A percentile compares a stretch with the other conserved stretches of the same genome.
These are phyloP conservation scores for Exephanes ischioxanthus DNA, from an alignment of 2,888 invertebrate genomes.

Conservation along the genomic window DNA sequence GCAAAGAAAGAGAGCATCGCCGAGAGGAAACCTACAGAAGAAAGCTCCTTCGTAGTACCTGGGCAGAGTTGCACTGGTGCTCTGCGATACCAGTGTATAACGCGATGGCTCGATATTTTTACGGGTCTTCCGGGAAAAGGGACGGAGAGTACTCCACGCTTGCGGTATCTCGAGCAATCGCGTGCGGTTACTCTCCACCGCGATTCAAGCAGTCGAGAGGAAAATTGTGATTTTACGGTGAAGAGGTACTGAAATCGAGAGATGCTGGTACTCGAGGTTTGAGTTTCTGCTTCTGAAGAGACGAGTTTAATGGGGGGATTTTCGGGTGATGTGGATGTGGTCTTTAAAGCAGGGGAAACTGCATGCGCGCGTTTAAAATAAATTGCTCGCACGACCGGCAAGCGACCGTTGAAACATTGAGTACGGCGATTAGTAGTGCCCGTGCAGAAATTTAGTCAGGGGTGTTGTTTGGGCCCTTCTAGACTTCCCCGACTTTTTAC, in stretches of 20 bases:
- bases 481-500: too few species aligned
- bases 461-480: too few species aligned
- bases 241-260: conserved; percentile 28
- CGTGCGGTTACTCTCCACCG: conserved; percentile 15
- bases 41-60: conserved; percentile 19
- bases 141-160: not conserved
- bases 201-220: conserved; percentile 43
- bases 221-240: conserved; percentile 47
- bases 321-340: too few species aligned
- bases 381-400: too few species aligned
- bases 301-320: too few species aligned
- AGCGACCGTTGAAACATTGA: too few species aligned
- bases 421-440: too few species aligned
- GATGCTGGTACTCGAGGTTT: conserved; percentile 6
- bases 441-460: too few species aligned
- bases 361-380: too few species aligned
- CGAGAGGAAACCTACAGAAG: conserved; percentile 26
- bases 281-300: not conserved
- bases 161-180: conserved; percentile 34
- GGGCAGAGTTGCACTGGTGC: not conserved
- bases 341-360: too few species aligned
- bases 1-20: not conserved
- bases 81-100: conserved; percentile 26
- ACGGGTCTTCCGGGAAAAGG: conserved; percentile 53
- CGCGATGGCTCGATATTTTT: conserved; percentile 47